Base-by-base conservation (phyloP, 2,113 vertebrate genomes). In the Empidonax traillii region DNA sequence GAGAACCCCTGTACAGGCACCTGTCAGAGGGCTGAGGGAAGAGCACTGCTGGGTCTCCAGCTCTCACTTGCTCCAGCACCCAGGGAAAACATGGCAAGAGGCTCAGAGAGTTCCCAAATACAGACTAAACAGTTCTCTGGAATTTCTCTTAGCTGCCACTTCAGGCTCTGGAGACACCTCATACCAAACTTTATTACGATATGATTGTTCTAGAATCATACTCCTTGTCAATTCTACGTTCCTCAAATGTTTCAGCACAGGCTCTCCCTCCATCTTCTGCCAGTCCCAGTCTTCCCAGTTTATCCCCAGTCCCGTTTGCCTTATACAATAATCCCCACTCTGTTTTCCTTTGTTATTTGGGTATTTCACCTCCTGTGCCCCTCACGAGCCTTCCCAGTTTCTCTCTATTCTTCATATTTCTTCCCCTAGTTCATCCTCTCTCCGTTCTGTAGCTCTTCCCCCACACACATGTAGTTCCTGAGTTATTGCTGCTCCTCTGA, bases 381-480 rank as follows among this genome's bases (percentile, higher is more conserved):
- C 10, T 59, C 41, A 22, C 0, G 0, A 66, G 37, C 25, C 14
- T 47, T 30, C 22, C 24, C 14, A 20, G 58, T 73, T 77, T 76
- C 52, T 85, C 82, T 59, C 14, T 9, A 12, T 63, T 67, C 59
- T 35, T 71, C 21, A 25, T 61, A 10, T 35, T 75, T 27, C 35
- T 69, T 75, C 20, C 55, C 53, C 14, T 22, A 10, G 5, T 30
- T 87, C 2, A 1, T 22, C 10, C 20, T 55, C 35, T 63, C 53
- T 84, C 37, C 18, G 39, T 51, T 47, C 58, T 4, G 1, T 15
- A 43, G 23, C 15, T 23, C 47, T 63, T 33, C 25, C 20, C 20
- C 37, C 33, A 7, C 1, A 18, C 11, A 39, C 14, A 8, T 4
- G 11, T 0, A 1, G 8, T 19, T 43, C 41, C 35, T 21, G 21